A percentile compares a stretch with the other conserved stretches of the same genome.
Evolutionary conservation across 2,888 invertebrate genomes (phyloP).

Genomic region (Parochlus steinenii): DNA sequence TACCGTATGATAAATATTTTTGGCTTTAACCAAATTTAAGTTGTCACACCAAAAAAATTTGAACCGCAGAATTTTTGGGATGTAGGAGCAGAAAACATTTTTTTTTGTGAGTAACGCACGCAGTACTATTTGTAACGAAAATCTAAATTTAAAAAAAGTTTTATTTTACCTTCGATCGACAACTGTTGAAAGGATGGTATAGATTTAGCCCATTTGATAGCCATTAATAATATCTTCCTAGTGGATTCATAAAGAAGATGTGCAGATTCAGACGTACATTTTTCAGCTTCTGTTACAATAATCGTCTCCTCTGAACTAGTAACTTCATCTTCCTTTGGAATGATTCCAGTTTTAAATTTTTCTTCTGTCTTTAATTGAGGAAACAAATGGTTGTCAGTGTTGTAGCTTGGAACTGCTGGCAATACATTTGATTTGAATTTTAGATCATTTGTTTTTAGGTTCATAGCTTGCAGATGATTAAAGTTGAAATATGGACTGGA

Average conservation of each 20-base stretch:
- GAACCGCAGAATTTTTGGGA: not conserved
- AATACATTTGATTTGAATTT: slow-evolving; percentile 5
- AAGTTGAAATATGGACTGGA: slow-evolving; percentile 9
- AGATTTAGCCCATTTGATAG: slow-evolving; percentile 65
- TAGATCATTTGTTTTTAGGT: slow-evolving; percentile 6
- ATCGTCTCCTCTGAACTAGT: slow-evolving; percentile 54
- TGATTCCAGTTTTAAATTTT: not conserved
- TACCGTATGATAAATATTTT: no score
- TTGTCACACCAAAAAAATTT: slow-evolving; percentile 25
- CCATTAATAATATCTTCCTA: slow-evolving; percentile 55
- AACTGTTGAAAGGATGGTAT: slow-evolving; percentile 60
- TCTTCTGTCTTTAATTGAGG: no score
- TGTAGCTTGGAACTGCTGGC: slow-evolving; percentile 1
- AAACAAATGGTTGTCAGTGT: not conserved
- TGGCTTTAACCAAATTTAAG: slow-evolving; percentile 45
- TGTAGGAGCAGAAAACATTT: not conserved
- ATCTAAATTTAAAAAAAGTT: slow-evolving; percentile 6
- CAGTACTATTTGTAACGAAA: not conserved
- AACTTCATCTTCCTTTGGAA: slow-evolving; percentile 55
- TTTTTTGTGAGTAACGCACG: slow-evolving; percentile 9
- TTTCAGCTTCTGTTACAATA: slow-evolving; percentile 14
- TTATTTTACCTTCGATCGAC: no score
- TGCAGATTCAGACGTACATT: slow-evolving; percentile 34
- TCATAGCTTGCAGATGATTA: no score
- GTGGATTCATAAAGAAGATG: slow-evolving; percentile 53